phyloP scores from a whole-genome alignment of 2,888 invertebrate species.

The Dasypolia templi region DNA sequence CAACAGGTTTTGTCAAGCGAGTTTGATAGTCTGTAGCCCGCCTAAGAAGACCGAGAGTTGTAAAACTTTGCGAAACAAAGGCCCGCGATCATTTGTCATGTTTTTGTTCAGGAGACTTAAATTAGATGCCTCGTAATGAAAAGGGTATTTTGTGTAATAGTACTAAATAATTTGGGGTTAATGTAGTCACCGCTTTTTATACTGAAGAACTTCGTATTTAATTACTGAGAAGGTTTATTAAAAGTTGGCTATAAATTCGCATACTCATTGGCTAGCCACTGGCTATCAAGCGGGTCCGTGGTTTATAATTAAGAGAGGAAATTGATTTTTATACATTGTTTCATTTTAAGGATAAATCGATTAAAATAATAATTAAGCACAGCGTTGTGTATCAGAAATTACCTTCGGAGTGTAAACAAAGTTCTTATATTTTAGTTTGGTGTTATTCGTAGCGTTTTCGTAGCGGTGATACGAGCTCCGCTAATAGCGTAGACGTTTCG shows the following conservation, averaged over 20 bases:
- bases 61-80: conserved; percentile 65
- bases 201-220: conserved; percentile 65
- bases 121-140: conserved; percentile 67
- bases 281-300: conserved; percentile 42
- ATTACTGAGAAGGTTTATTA: conserved; percentile 68
- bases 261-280: conserved; percentile 59
- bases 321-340: conserved; percentile 45
- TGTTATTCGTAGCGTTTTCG: conserved; percentile 28
- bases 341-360: conserved; percentile 35
- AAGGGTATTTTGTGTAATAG: conserved; percentile 68
- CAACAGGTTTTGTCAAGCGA: conserved; percentile 65
- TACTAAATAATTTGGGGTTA: conserved; percentile 69
- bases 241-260: conserved; percentile 59
- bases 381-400: conserved; percentile 17
- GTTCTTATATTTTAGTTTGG: conserved; percentile 14
- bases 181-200: conserved; percentile 66
- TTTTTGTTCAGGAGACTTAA: conserved; percentile 68
- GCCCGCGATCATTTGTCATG: conserved; percentile 67
- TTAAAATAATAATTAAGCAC: conserved; percentile 38
- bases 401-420: conserved; percentile 13
- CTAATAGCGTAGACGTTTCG: conserved; percentile 22
- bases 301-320: conserved; percentile 53
- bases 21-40: conserved; percentile 61
- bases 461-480: conserved; percentile 50
- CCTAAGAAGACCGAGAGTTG: conserved; percentile 64